These are phyloP conservation scores for Rhodophaea formosa DNA, from an alignment of 2,888 invertebrate genomes.

Conservation along the genomic window DNA sequence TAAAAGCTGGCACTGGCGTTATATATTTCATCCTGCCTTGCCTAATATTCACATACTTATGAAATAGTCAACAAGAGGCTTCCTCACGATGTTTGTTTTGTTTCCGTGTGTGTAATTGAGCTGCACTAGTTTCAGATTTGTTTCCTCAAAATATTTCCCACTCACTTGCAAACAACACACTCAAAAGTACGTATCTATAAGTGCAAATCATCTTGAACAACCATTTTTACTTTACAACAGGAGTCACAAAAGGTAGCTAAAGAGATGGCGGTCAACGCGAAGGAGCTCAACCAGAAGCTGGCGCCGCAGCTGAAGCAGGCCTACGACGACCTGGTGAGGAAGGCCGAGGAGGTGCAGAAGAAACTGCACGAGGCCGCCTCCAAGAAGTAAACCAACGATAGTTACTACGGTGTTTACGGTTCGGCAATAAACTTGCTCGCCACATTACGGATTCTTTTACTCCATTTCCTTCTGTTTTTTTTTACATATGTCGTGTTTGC, in stretches of 20 bases:
- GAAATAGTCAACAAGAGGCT: too few relatives aligned
- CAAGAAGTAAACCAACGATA: slow-evolving; percentile 53
- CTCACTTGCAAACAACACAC: too few relatives aligned
- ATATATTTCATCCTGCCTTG: neutral
- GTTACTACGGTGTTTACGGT: neutral
- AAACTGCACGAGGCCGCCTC: slow-evolving; percentile 66
- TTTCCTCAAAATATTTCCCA: too few relatives aligned
- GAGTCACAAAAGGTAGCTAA: slow-evolving; percentile 63
- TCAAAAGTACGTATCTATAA: too few relatives aligned
- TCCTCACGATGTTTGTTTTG: too few relatives aligned
- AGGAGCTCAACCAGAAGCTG: slow-evolving; percentile 62
- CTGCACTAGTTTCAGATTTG: too few relatives aligned
- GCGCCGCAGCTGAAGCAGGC: slow-evolving; percentile 65
- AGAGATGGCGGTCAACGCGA: slow-evolving; percentile 55
- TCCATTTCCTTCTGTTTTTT: too few relatives aligned
- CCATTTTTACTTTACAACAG: slow-evolving; percentile 33
- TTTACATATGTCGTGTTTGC: too few relatives aligned
- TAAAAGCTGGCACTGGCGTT: neutral
- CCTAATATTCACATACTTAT: too few relatives aligned
- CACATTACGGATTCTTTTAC: neutral
- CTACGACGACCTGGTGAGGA: slow-evolving; percentile 65
- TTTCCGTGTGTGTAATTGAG: too few relatives aligned
- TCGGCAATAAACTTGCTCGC: neutral
- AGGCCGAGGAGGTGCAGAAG: slow-evolving; percentile 59
- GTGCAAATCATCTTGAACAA: neutral